Evolutionary conservation across 2,888 invertebrate genomes (phyloP).

Genomic region (Itoplectis maculator): DNA sequence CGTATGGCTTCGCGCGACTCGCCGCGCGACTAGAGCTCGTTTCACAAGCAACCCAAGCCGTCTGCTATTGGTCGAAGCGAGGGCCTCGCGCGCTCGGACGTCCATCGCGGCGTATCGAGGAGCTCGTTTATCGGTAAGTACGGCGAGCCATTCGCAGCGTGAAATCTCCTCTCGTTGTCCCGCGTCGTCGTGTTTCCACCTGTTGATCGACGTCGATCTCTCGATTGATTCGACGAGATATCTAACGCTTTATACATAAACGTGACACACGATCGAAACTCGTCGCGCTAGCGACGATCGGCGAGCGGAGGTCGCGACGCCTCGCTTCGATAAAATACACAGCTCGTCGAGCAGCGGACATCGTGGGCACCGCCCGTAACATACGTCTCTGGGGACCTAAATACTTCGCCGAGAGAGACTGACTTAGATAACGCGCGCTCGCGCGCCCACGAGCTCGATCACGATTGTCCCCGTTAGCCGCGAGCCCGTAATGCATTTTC

Average conservation of each 20-base stretch:
- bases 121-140: too few species aligned
- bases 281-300: slow-evolving; percentile 35
- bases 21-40: slow-evolving; percentile 14
- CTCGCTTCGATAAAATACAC: too few species aligned
- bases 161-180: too few species aligned
- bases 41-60: slow-evolving; percentile 23
- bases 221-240: slow-evolving; percentile 29
- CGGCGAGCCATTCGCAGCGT: not conserved
- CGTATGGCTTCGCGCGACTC: slow-evolving; percentile 12
- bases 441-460: slow-evolving; percentile 51
- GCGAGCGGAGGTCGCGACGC: slow-evolving; percentile 41
- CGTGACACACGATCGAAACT: slow-evolving; percentile 39
- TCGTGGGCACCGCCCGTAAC: not conserved
- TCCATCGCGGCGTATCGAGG: not conserved
- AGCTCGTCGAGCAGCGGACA: too few species aligned
- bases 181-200: not conserved
- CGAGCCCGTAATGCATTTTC: slow-evolving; percentile 36
- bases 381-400: slow-evolving; percentile 49
- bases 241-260: slow-evolving; percentile 14
- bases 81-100: not conserved
- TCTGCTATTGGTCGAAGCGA: slow-evolving; percentile 18
- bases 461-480: slow-evolving; percentile 62
- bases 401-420: slow-evolving; percentile 55
- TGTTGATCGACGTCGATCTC: slow-evolving; percentile 28
- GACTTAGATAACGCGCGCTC: slow-evolving; percentile 61